A percentile compares a stretch with the other conserved stretches of the same genome.
phyloP scores from a whole-genome alignment of 2,888 invertebrate species.

The Belgica antarctica region DNA sequence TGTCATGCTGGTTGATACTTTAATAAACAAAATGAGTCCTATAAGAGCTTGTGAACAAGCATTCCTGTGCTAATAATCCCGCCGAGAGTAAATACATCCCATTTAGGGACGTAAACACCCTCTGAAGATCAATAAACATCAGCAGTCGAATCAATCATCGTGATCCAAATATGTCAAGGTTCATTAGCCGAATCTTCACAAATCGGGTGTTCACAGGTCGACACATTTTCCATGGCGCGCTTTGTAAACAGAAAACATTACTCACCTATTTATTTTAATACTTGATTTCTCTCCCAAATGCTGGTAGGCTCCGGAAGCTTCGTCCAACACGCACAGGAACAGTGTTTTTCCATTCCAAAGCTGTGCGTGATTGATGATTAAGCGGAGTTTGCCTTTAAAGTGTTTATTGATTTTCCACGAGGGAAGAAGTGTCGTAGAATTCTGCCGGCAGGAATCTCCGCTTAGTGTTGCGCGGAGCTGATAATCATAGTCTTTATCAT shows the following conservation, averaged over 20 bases:
- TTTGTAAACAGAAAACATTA: too few relatives aligned
- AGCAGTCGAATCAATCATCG: too few relatives aligned
- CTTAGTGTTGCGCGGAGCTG: not conserved
- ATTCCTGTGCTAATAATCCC: too few relatives aligned
- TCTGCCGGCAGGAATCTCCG: constrained; percentile 9
- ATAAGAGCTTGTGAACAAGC: too few relatives aligned
- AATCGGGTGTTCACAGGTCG: too few relatives aligned
- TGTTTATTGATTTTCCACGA: constrained; percentile 36
- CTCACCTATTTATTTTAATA: too few relatives aligned
- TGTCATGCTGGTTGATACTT: not conserved
- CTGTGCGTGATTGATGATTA: constrained; percentile 15
- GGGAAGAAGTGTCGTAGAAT: constrained; percentile 8
- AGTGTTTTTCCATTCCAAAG: not conserved
- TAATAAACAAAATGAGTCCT: not conserved
- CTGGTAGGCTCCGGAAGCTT: not conserved
- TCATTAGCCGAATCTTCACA: too few relatives aligned
- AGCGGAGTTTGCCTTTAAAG: not conserved
- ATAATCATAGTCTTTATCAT: not conserved
- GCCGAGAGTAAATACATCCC: too few relatives aligned
- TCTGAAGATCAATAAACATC: too few relatives aligned
- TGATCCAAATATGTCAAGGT: too few relatives aligned
- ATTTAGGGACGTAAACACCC: too few relatives aligned
- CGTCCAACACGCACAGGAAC: constrained; percentile 16
- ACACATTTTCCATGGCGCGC: too few relatives aligned
- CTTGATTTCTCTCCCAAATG: constrained; percentile 40